These are phyloP conservation scores for Diglossa brunneiventris DNA, from an alignment of 2,113 vertebrate species.

Conservation along the genomic window DNA sequence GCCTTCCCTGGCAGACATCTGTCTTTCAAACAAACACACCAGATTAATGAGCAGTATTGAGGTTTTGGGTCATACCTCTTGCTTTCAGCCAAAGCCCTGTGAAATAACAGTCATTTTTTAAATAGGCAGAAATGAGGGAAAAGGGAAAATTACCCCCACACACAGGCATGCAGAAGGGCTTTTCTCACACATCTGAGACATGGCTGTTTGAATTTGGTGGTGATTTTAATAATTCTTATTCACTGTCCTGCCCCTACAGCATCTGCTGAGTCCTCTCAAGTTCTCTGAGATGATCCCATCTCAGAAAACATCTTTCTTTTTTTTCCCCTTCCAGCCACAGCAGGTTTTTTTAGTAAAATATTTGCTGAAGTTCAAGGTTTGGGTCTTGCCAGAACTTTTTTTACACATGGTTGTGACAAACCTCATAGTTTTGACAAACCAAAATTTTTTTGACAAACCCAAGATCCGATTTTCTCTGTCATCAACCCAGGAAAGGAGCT, in stretches of 20 bases:
- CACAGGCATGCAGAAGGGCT: not conserved
- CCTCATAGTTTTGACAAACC: not conserved
- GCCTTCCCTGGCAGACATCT: not conserved
- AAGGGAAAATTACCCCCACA: not conserved
- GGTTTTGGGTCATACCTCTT: not conserved
- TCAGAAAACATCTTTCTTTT: not conserved
- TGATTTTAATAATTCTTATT: not conserved
- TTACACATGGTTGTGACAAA: not conserved
- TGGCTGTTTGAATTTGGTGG: not conserved
- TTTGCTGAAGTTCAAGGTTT: not conserved
- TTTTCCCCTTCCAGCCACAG: not conserved
- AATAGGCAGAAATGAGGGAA: not conserved
- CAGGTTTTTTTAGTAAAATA: not conserved
- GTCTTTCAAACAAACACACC: not conserved
- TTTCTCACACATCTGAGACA: not conserved
- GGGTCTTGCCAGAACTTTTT: not conserved
- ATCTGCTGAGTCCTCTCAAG: not conserved
- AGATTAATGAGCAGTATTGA: not conserved
- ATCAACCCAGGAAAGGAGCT: not conserved
- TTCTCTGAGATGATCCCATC: not conserved
- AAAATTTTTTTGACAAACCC: not conserved
- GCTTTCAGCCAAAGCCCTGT: not conserved
- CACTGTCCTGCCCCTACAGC: not conserved
- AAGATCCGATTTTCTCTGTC: not conserved
- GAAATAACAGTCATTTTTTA: not conserved